Evolutionary conservation across 2,888 invertebrate species (phyloP), one percentile per base, ranked within the genome.

Genomic region (Spilosoma lubricipeda): DNA sequence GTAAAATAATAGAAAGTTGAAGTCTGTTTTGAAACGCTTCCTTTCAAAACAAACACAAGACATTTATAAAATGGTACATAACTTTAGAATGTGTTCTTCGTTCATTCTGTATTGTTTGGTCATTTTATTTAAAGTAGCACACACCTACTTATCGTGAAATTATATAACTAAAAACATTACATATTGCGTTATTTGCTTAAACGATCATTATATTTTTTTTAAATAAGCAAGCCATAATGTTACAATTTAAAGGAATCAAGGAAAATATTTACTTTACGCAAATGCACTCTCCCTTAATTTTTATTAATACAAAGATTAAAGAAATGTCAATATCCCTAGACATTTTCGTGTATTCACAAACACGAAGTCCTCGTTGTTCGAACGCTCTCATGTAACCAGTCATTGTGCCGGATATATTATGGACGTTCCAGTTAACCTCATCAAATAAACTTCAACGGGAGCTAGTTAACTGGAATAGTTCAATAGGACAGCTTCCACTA

Each of bases 371-470:
- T 66, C 8, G 3, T 67, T 74, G 39, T 42, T 48, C 52, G 39
- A 74, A 45, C 48, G 27, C 27, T 59, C 67, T 66, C 15, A 70
- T 67, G 27, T 64, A 67, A 30, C 48, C 27, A 74, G 64, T 63
- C 15, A 59, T 23, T 67, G 36, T 70, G 59, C 45, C 63, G 65
- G 30, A 45, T 48, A 63, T 59, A 67, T 71, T 36, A 59, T 59
- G 69, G 42, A 72, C 65, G 63, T 27, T 33, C 27, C 39, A 59
- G 42, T 77, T 77, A 71, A 73, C 59, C 69, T 73, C 42, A 63
- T 72, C 45, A 73, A 72, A 13, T 65, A 42, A 75, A 59, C 30
- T 18, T 48, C 69, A 67, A 73, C 59, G 67, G 27, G 15, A 72
- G 71, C 45, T 15, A 66, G 36, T 59, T 73, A 52, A 67, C 63